Evolutionary conservation across 1,140 invertebrate species (phyloP).

Genomic region (Hyposmocoma kahamanoa): DNA sequence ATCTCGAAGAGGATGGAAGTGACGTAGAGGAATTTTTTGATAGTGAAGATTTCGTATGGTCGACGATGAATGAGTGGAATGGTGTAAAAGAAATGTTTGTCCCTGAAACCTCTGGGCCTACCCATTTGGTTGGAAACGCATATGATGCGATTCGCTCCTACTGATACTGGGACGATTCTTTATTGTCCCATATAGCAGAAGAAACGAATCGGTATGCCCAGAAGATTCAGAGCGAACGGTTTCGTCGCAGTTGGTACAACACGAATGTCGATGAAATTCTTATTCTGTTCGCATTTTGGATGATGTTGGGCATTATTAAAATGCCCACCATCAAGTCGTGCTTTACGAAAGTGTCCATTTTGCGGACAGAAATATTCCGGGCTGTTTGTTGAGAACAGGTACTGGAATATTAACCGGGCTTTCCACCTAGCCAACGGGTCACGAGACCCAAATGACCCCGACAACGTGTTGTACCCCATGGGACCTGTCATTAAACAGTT

Average conservation of each 20-base stretch:
- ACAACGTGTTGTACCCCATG: background rate
- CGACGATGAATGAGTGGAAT: background rate
- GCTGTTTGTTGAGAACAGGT: background rate
- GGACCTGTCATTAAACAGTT: background rate
- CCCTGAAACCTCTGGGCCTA: background rate
- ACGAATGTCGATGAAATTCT: constrained; percentile 5
- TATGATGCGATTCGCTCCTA: background rate
- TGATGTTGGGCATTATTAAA: constrained; percentile 3
- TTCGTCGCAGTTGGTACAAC: background rate
- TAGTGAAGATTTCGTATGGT: background rate
- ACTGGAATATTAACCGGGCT: background rate
- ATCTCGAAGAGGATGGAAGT: background rate
- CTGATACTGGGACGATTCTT: background rate
- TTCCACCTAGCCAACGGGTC: background rate
- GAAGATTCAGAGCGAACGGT: background rate
- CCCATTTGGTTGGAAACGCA: background rate
- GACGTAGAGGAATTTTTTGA: no score
- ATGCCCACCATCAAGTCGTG: constrained; percentile 6
- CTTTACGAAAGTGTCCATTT: background rate
- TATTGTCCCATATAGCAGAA: background rate
- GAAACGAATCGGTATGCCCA: background rate
- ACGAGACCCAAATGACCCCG: background rate
- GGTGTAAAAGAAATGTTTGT: background rate
- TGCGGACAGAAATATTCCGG: background rate
- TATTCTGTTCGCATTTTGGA: constrained; percentile 4